Conservation (phyloP, 2,888 invertebrate species). For the Kuschelorhynchus macadamiae region DNA sequence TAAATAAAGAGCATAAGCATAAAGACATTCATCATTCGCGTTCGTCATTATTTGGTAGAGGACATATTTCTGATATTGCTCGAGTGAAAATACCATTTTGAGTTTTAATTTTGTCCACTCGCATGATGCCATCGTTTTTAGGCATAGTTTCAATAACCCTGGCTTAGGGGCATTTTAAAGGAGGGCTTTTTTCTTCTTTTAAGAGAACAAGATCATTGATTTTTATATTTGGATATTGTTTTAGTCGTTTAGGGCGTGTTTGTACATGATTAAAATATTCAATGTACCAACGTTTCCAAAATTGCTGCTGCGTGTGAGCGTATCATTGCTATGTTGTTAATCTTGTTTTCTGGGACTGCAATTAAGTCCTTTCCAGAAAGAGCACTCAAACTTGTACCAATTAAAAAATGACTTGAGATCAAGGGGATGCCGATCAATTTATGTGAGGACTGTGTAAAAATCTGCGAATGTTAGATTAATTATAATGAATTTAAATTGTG, state of each 20-base stretch:
- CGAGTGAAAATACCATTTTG: too few species aligned
- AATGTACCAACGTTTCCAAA: constrained; percentile 7
- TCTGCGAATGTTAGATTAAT: too few species aligned
- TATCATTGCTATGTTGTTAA: too few species aligned
- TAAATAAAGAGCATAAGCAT: too few species aligned
- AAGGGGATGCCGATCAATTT: too few species aligned
- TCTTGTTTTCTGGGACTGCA: too few species aligned
- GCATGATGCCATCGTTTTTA: constrained; percentile 15
- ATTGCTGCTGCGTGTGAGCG: background rate
- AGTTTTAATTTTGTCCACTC: constrained; percentile 30
- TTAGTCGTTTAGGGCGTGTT: constrained; percentile 38
- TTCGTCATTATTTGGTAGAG: constrained; percentile 8
- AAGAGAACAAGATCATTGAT: constrained; percentile 15
- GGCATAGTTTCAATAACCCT: constrained; percentile 23
- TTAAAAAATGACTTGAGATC: too few species aligned
- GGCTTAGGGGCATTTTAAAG: constrained; percentile 22
- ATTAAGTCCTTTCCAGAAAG: too few species aligned
- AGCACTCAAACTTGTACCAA: too few species aligned
- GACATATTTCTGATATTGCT: constrained; percentile 16
- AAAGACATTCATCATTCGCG: too few species aligned
- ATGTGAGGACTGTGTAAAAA: too few species aligned
- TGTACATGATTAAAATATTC: constrained; percentile 40
- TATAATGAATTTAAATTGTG: too few species aligned
- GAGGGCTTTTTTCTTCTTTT: constrained; percentile 31
- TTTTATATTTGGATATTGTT: constrained; percentile 13